phyloP scores from a whole-genome alignment of 2,888 invertebrate species.

The Melikaiella ostensackeni region DNA sequence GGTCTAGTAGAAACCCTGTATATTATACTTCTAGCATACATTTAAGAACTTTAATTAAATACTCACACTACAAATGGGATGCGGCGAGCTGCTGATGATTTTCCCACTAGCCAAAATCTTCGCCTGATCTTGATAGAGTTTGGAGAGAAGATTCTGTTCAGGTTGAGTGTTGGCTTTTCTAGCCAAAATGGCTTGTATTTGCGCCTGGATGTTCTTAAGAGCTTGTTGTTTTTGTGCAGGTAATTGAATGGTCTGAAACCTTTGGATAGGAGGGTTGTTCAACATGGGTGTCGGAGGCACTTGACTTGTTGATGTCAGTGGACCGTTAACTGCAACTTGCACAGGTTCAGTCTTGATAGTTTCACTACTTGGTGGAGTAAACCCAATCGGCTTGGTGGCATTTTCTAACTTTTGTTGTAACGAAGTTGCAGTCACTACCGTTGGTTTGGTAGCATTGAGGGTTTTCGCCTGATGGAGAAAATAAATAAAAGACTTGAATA shows the following conservation, averaged over 20 bases:
- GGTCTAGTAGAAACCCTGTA: too few relatives aligned
- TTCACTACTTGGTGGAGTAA: conserved; percentile 66
- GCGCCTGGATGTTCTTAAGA: conserved; percentile 77
- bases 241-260: conserved; percentile 86
- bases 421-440: conserved; percentile 61
- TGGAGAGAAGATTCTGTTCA: conserved; percentile 80
- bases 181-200: conserved; percentile 83
- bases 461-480: conserved; percentile 64
- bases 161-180: conserved; percentile 78
- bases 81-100: conserved; percentile 77
- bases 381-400: conserved; percentile 61
- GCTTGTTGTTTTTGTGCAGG: conserved; percentile 86
- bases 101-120: conserved; percentile 86
- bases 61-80: conserved; percentile 67
- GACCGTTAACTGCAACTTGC: conserved; percentile 61
- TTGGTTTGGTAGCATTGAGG: conserved; percentile 54
- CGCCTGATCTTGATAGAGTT: conserved; percentile 84
- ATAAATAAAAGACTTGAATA: background rate
- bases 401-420: conserved; percentile 64
- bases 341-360: conserved; percentile 68
- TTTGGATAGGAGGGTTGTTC: conserved; percentile 77
- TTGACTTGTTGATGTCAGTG: conserved; percentile 61
- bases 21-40: too few relatives aligned
- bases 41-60: background rate
- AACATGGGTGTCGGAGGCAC: conserved; percentile 62